Conservation (phyloP, 2,113 vertebrate genomes). For the Peromyscus maniculatus region DNA sequence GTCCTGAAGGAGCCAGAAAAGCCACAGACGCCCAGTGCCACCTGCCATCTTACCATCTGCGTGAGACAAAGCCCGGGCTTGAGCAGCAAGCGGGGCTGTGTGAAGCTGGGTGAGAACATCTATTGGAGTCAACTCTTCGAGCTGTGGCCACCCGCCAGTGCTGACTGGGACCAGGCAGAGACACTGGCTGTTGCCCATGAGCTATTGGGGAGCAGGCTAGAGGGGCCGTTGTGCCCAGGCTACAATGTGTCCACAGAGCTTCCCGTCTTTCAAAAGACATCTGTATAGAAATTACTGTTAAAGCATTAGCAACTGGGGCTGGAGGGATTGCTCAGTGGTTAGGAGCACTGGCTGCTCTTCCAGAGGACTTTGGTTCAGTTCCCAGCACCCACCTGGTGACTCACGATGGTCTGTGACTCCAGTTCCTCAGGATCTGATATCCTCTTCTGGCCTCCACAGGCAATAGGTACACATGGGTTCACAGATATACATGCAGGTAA, state of each 20-base stretch:
- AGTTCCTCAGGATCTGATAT: not conserved
- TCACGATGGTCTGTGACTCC: not conserved
- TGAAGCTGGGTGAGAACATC: not conserved
- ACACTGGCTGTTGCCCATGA: not conserved
- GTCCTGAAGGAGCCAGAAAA: not conserved
- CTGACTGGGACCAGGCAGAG: not conserved
- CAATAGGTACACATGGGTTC: not conserved
- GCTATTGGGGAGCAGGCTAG: not conserved
- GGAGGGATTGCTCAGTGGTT: not conserved
- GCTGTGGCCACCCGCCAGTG: not conserved
- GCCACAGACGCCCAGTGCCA: not conserved
- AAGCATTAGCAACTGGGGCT: constrained; percentile 41
- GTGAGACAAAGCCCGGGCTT: not conserved
- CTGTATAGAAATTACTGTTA: constrained; percentile 3
- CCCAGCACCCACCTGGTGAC: not conserved
- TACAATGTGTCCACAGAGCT: not conserved
- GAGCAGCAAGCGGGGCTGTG: not conserved
- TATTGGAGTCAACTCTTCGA: not conserved
- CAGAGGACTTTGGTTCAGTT: not conserved
- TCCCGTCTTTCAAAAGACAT: not conserved
- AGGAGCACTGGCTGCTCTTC: not conserved
- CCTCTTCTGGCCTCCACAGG: not conserved
- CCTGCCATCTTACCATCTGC: not conserved
- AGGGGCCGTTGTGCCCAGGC: too few relatives aligned
- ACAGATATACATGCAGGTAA: not conserved